These are phyloP conservation scores for Hemiprocne comata DNA, from an alignment of 2,113 vertebrate species.

Conservation along the genomic window DNA sequence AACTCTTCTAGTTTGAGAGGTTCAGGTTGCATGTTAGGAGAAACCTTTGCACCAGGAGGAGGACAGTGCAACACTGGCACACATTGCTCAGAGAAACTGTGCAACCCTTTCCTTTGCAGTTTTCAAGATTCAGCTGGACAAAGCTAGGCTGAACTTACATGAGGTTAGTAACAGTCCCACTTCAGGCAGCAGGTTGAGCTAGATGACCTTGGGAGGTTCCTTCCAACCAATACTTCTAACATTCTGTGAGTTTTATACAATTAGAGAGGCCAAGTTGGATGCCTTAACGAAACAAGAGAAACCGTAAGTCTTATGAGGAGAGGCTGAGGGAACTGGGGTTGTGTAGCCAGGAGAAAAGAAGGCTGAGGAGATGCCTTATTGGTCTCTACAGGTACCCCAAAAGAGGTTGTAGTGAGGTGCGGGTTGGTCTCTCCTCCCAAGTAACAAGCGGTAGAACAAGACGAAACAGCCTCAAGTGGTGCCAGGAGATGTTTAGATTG, in stretches of 20 bases:
- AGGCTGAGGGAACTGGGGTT: no score
- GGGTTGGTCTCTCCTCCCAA: no score
- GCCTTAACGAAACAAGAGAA: background rate
- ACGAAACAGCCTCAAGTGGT: no score
- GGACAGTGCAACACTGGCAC: background rate
- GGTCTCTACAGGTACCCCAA: no score
- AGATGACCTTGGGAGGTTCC: background rate
- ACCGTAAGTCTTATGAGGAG: background rate
- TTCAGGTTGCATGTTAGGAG: background rate
- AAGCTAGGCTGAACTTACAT: background rate
- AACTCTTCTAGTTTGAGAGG: background rate
- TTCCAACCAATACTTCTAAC: background rate
- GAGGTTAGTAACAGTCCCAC: accelerated
- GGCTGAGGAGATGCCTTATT: no score
- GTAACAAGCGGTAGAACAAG: no score
- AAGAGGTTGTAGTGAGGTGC: no score
- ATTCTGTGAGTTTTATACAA: background rate
- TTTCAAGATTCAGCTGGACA: background rate
- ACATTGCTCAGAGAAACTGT: accelerated
- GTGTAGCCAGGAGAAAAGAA: no score
- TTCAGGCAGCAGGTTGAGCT: background rate
- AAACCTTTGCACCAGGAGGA: background rate
- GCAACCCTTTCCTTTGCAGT: background rate
- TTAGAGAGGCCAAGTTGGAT: background rate
- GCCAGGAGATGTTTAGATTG: no score